Evolutionary conservation across 2,888 invertebrate genomes (phyloP).

Genomic region (Diarsia rubi): DNA sequence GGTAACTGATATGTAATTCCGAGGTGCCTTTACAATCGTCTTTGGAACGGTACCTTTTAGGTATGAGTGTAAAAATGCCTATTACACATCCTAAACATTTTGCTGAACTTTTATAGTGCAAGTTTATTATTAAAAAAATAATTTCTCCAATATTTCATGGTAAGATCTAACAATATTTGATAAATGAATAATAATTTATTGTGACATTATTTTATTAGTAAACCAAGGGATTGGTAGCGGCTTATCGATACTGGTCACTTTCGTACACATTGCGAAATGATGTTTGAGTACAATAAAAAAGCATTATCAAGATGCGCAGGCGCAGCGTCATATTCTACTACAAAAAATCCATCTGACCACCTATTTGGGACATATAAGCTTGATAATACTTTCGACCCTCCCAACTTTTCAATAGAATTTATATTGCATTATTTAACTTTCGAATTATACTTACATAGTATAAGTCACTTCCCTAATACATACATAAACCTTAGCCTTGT

Average conservation of each 20-base stretch:
- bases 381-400: background rate
- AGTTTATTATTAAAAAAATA: background rate
- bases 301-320: background rate
- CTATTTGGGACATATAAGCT: background rate
- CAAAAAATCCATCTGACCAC: background rate
- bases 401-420: background rate
- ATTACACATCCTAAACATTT: background rate
- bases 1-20: too few species aligned
- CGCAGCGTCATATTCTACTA: background rate
- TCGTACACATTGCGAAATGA: background rate
- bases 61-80: background rate
- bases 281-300: background rate
- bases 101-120: background rate
- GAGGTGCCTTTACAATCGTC: background rate
- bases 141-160: background rate
- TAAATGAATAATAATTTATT: conserved; percentile 7
- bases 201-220: background rate
- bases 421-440: background rate
- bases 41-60: background rate
- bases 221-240: background rate
- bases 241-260: background rate
- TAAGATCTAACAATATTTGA: background rate
- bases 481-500: background rate
- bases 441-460: background rate
- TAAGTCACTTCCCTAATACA: background rate